phyloP scores from a whole-genome alignment of 2,113 vertebrate species.

The Diphyllodes magnificus region DNA sequence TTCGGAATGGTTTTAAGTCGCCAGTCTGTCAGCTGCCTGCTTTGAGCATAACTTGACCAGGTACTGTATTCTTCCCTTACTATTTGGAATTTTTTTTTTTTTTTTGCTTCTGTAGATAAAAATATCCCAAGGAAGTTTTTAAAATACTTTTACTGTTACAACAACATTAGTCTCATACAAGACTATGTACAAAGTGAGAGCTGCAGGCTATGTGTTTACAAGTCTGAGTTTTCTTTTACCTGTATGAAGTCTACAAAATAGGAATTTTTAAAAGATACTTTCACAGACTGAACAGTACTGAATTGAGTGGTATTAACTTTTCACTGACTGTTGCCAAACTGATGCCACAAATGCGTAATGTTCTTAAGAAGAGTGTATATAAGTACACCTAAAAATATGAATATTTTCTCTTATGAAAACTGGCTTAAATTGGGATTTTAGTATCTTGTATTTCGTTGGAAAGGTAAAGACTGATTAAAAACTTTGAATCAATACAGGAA shows the following conservation, averaged over 20 bases:
- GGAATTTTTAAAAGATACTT: neutral
- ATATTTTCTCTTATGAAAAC: neutral
- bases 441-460: neutral
- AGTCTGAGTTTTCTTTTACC: neutral
- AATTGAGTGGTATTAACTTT: neutral
- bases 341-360: neutral
- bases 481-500: neutral
- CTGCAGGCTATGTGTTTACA: neutral
- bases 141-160: neutral
- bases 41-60: neutral
- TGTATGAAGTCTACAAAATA: neutral
- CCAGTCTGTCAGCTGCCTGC: neutral
- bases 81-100: neutral
- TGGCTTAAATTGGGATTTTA: neutral
- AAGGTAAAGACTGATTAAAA: neutral
- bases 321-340: neutral
- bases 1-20: neutral
- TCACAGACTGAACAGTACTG: neutral
- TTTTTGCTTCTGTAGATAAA: neutral
- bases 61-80: constrained; percentile 18
- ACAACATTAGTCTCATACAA: neutral
- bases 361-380: neutral
- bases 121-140: neutral
- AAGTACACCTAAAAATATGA: neutral
- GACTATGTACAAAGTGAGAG: neutral